phyloP scores from a whole-genome alignment of 2,797 vertebrate genomes.

The Phataginus tricuspis region DNA sequence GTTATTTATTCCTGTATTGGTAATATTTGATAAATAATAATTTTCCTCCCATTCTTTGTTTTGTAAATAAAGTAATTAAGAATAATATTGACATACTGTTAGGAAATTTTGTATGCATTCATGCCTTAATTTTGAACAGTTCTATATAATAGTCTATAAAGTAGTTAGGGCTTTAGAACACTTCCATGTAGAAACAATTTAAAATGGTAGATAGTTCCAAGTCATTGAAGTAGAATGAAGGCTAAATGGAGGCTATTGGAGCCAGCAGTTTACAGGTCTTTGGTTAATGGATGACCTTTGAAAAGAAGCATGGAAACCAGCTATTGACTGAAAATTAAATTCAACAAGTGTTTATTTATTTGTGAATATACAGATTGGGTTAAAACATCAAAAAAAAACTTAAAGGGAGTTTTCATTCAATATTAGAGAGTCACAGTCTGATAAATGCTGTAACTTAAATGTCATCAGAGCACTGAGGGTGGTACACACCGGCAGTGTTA shows the following conservation, averaged over 20 bases:
- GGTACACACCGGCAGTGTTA: background rate
- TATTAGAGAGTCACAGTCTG: background rate
- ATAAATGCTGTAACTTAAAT: background rate
- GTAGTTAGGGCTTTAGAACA: background rate
- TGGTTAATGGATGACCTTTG: slow-evolving; percentile 12
- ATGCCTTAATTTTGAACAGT: slow-evolving; percentile 9
- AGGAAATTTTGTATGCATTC: background rate
- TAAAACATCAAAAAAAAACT: background rate
- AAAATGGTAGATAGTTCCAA: background rate
- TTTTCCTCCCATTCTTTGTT: background rate
- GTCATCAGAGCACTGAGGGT: background rate
- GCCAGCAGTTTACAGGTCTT: background rate
- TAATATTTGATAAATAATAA: background rate
- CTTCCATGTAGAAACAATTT: background rate
- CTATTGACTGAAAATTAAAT: slow-evolving; percentile 51
- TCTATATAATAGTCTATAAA: slow-evolving; percentile 7
- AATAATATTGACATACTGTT: background rate
- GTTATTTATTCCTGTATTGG: background rate
- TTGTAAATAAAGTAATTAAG: slow-evolving; percentile 16
- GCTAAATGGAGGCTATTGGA: background rate
- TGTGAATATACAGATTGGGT: background rate
- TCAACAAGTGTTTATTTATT: background rate
- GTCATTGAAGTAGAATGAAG: background rate
- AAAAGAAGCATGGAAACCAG: slow-evolving; percentile 30
- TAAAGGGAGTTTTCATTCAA: background rate